Base-by-base conservation (phyloP, 2,888 invertebrate genomes). In the Patella pellucida region DNA sequence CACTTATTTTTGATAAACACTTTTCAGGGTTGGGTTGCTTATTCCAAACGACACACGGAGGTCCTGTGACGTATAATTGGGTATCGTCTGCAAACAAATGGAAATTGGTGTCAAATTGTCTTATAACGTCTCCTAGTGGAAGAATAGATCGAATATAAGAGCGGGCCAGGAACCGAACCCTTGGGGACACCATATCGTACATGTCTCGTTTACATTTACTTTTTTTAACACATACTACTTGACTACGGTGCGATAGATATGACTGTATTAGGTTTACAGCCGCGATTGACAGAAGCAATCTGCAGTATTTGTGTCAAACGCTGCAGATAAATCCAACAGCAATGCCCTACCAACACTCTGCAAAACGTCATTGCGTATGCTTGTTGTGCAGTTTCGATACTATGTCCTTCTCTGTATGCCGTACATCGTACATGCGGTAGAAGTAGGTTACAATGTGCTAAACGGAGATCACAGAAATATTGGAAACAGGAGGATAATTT, bases 11-110 rank as follows among this genome's bases (percentile, higher is more conserved):
- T 41, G 31, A 31, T 3, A 31, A 3, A 31, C 27, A 27, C 27
- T 27, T 27, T 27, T 27, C 3, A 27, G 3, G 27, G 3, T 1
- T 27, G 27, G 3, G 3, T 27, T 27, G 27, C 27, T 27, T 27
- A 27, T 27, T 62, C 3, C 9, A 3, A 19, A 62, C 16, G n/a
- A 19, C 62, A 62, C 62, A 62, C 62, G 62, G 62, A 1, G n/a
- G 62, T 62, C 62, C n/a, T 16, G 16, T n/a, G 7, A 62, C 19
- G n/a, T 16, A 62, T 9, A 62, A n/a, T 62, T 62, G 16, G 16
- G 62, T 62, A 23, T 62, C 62, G 62, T 62, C 62, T 11, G 62
- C 62, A 62, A 62, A n/a, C n/a, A 62, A 23, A 23, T n/a, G 62
- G 3, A 19, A 62, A 62, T 62, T 23, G 11, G 23, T 23, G 12